A percentile compares a stretch with the other conserved stretches of the same genome.
Evolutionary conservation across 2,113 vertebrate species (phyloP).

Genomic region (Andinoacara biseriatus): DNA sequence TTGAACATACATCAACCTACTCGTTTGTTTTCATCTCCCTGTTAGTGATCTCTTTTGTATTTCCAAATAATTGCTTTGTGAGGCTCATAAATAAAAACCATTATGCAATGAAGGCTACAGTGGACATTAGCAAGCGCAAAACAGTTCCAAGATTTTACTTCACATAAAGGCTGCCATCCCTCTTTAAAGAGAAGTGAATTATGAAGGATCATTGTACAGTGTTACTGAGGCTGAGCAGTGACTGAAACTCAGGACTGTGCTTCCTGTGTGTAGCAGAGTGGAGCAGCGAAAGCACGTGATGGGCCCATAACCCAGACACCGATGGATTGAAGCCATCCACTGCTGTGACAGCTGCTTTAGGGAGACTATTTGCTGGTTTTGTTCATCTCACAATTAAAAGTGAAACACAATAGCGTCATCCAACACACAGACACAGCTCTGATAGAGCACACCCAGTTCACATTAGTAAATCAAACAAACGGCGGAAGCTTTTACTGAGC

Average conservation of each 20-base stretch:
- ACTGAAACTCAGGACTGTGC: not conserved
- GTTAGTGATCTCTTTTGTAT: not conserved
- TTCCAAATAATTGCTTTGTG: not conserved
- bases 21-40: not conserved
- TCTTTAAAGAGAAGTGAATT: not conserved
- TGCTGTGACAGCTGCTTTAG: slow-evolving; percentile 47
- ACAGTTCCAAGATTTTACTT: not conserved
- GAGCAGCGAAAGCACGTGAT: slow-evolving; percentile 72
- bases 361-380: not conserved
- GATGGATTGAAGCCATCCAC: slow-evolving; percentile 79
- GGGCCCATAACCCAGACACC: slow-evolving; percentile 79
- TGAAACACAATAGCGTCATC: not conserved
- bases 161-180: not conserved
- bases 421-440: not conserved
- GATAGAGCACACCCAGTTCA: not conserved
- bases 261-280: slow-evolving; percentile 64
- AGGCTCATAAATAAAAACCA: not conserved
- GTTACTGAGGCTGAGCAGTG: not conserved
- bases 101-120: not conserved
- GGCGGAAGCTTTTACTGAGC: slow-evolving; percentile 47
- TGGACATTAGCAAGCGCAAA: not conserved
- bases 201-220: not conserved
- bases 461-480: not conserved
- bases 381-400: not conserved
- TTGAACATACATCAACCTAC: not conserved